These are phyloP conservation scores for Leptinotarsa lineolata DNA, from an alignment of 1,140 invertebrate species.

Conservation along the genomic window DNA sequence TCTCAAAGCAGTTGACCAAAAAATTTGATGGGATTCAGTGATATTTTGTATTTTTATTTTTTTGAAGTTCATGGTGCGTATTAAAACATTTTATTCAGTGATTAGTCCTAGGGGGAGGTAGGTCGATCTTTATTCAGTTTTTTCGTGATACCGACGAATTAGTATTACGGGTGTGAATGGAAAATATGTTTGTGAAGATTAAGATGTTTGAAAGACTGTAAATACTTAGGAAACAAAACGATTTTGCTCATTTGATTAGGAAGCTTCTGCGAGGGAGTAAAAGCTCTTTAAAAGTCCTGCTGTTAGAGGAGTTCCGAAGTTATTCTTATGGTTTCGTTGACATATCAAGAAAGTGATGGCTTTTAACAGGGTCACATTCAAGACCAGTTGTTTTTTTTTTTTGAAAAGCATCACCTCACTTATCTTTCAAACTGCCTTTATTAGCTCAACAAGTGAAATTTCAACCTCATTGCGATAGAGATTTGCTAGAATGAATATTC, in stretches of 20 bases:
- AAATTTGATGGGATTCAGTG: not conserved
- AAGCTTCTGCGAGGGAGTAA: not conserved
- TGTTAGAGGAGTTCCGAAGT: too few species aligned
- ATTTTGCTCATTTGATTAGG: not conserved
- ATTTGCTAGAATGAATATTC: too few species aligned
- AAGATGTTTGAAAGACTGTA: not conserved
- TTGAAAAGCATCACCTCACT: too few species aligned
- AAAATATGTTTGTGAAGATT: not conserved
- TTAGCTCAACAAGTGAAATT: too few species aligned
- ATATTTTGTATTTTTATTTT: constrained; percentile 19
- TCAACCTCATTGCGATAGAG: too few species aligned
- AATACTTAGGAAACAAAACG: not conserved
- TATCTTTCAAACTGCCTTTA: too few species aligned
- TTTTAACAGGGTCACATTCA: too few species aligned
- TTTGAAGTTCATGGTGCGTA: constrained; percentile 13
- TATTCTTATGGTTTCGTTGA: too few species aligned
- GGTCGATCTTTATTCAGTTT: not conserved
- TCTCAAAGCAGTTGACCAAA: too few species aligned
- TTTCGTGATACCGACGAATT: not conserved
- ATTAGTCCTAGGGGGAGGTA: not conserved
- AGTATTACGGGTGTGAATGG: not conserved
- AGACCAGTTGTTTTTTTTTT: too few species aligned
- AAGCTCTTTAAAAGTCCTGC: too few species aligned
- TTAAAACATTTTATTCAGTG: not conserved
- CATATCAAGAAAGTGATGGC: too few species aligned